Conservation (phyloP, 92 coral and sea anemone genomes). For the Hydrozoanthus gracilis region DNA sequence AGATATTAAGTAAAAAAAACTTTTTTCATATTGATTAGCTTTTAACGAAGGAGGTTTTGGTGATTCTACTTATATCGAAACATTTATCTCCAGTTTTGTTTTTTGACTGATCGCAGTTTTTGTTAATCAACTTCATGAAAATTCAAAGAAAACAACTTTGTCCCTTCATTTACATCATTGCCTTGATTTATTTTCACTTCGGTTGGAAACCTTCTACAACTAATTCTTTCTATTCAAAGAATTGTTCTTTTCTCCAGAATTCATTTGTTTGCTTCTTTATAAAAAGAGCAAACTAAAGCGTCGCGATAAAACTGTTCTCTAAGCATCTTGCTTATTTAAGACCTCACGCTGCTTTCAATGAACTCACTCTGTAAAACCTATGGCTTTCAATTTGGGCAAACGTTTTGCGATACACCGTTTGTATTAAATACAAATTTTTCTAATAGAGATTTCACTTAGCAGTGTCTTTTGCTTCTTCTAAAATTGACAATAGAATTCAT, state of each 20-base stretch:
- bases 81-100: neutral
- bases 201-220: neutral
- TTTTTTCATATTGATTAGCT: neutral
- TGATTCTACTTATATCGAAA: neutral
- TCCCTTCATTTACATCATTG: neutral
- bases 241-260: neutral
- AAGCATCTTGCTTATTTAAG: neutral
- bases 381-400: neutral
- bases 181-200: neutral
- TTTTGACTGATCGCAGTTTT: neutral
- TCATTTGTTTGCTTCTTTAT: neutral
- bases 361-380: neutral
- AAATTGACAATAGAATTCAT: neutral
- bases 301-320: neutral
- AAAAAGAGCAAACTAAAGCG: neutral
- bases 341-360: neutral
- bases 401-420: no score
- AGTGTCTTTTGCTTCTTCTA: neutral
- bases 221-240: neutral
- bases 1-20: neutral
- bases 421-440: no score
- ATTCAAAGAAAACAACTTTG: neutral
- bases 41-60: neutral
- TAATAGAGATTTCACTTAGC: no score
- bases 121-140: neutral